These are phyloP conservation scores for Micrasema minimum DNA, from an alignment of 1,140 invertebrate species.

Conservation along the genomic window DNA sequence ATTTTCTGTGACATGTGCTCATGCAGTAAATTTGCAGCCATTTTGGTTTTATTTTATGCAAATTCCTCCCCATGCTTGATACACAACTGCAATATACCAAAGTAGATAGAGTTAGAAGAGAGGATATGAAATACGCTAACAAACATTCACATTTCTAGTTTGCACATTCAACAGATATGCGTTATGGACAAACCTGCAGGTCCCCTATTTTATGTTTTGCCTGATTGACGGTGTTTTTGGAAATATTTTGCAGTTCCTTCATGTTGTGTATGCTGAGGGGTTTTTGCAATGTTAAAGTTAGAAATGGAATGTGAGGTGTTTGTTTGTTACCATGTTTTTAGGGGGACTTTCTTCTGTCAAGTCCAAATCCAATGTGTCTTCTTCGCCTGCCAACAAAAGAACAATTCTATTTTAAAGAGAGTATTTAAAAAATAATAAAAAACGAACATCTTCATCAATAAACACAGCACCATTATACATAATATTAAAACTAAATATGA, in stretches of 20 bases:
- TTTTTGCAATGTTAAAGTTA: conserved; percentile 53
- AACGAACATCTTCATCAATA: too few relatives aligned
- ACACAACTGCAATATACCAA: conserved; percentile 24
- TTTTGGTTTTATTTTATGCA: conserved; percentile 18
- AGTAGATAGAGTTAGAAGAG: conserved; percentile 31
- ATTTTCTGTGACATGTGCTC: conserved; percentile 5
- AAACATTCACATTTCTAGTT: conserved; percentile 41
- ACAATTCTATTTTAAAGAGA: not conserved
- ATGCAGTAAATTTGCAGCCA: conserved; percentile 36
- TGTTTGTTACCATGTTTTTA: conserved; percentile 54
- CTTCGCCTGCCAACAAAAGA: conserved; percentile 58
- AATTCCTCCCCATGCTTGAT: conserved; percentile 28
- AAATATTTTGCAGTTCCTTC: conserved; percentile 66
- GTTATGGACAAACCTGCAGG: conserved; percentile 67
- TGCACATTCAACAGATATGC: conserved; percentile 54
- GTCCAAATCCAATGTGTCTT: conserved; percentile 62
- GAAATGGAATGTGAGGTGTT: conserved; percentile 46
- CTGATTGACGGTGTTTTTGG: conserved; percentile 64
- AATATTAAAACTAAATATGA: too few relatives aligned
- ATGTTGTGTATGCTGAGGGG: conserved; percentile 58
- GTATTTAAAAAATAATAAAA: too few relatives aligned
- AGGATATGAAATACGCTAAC: conserved; percentile 34
- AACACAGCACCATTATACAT: too few relatives aligned
- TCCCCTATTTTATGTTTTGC: conserved; percentile 71
- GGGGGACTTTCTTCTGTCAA: conserved; percentile 52